Percentiles rank a stretch among this genome's conserved stretches.
These are phyloP conservation scores for Epinotia ramella DNA, from an alignment of 2,888 invertebrate species.

Conservation along the genomic window DNA sequence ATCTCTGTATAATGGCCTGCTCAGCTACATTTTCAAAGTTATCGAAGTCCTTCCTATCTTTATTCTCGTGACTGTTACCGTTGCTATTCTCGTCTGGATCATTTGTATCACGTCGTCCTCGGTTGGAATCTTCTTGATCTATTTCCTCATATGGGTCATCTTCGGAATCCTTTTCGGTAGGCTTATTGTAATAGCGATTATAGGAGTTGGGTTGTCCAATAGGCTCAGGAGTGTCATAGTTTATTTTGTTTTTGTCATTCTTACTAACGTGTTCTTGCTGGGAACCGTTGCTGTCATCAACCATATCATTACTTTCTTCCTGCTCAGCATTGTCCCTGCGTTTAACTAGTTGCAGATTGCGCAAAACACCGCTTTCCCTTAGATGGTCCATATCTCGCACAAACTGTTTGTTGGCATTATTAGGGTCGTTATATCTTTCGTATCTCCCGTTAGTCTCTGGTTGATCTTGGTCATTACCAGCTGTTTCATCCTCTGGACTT, in stretches of 20 bases:
- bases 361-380: constrained; percentile 9
- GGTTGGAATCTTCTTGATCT: constrained; percentile 53
- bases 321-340: constrained; percentile 47
- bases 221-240: constrained; percentile 55
- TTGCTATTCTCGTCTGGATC: constrained; percentile 36
- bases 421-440: constrained; percentile 55
- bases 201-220: constrained; percentile 55
- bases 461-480: constrained; percentile 48
- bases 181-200: constrained; percentile 59
- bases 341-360: constrained; percentile 19
- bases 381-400: constrained; percentile 43
- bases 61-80: constrained; percentile 36
- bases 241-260: constrained; percentile 56
- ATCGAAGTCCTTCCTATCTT: constrained; percentile 49
- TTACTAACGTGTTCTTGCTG: constrained; percentile 54
- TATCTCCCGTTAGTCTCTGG: constrained; percentile 46
- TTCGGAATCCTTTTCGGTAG: constrained; percentile 55
- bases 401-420: constrained; percentile 52
- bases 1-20: constrained; percentile 72
- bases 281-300: constrained; percentile 55
- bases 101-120: constrained; percentile 64
- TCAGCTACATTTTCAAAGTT: constrained; percentile 63
- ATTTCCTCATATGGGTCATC: constrained; percentile 57
- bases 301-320: constrained; percentile 59
- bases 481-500: constrained; percentile 51